Base-by-base conservation (phyloP, 2,888 invertebrate species). In the Leuctra nigra region DNA sequence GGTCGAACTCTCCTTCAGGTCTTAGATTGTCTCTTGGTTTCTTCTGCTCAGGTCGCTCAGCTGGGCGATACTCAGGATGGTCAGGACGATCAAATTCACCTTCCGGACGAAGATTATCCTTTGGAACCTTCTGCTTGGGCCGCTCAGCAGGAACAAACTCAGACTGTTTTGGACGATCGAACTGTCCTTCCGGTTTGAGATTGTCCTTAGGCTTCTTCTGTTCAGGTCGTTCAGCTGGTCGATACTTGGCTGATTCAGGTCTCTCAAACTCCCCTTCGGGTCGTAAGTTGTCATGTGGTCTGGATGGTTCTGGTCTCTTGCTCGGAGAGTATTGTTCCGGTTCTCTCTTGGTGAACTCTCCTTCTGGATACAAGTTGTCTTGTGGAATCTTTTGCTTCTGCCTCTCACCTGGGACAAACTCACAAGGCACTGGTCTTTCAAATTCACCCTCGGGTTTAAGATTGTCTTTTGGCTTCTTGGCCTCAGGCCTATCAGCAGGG, bases 401-500 rank as follows among this genome's bases (percentile, higher is more conserved):
- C 4, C 48, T 7, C 16, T 48, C 29, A 3, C 70, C 54, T 4
- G 57, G 57, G 9, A 24, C 23, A 16, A 24, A 54, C 9, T 20
- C 18, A 2, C 68, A 65, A 56, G 66, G 66, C 14, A 70, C 69
- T 4, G 72, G 72, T 29, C 68, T 66, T 33, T 76, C 76, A 64
- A 74, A 73, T 3, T 73, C 71, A 23, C 75, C 72, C 64, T 74
- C 68, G 16, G 66, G 63, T 58, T 62, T 67, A 4, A 69, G 62
- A 67, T 86, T 82, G 67, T 87, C 86, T 68, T 83, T 80, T 62
- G 79, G 82, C 65, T 69, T 77, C 1, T 82, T 76, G 2, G 83
- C 69, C 55, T 81, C 78, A 1, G 78, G 77, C 56, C 83, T 73
- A 66, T 86, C 85, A 9, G 80, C 82, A 55, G 73, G 73, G 23